Conservation (phyloP, 64 coral and sea anemone genomes). For the Hydrozoanthus tunicans region DNA sequence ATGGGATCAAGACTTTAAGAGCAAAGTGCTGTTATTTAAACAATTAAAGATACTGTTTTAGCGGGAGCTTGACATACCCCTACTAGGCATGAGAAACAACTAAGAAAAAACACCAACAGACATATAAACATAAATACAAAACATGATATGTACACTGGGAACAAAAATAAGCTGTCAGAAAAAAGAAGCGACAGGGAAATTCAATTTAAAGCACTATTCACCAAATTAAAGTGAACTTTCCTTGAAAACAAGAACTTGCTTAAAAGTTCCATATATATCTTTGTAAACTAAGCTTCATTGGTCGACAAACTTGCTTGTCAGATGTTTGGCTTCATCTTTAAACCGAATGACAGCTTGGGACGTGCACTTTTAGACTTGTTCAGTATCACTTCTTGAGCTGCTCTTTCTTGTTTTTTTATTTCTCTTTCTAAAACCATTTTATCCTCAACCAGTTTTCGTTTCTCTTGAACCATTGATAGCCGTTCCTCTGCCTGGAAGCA, state of each 20-base stretch:
- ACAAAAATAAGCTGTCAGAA: background rate
- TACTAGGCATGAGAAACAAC: background rate
- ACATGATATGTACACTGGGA: background rate
- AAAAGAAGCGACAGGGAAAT: background rate
- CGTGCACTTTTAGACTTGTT: slow-evolving; percentile 96
- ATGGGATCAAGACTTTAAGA: background rate
- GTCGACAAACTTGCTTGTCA: background rate
- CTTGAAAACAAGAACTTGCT: background rate
- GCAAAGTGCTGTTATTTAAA: background rate
- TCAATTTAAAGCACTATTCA: background rate
- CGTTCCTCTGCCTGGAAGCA: slow-evolving; percentile 91
- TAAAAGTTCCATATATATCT: background rate
- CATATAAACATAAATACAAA: background rate
- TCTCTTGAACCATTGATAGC: slow-evolving; percentile 92
- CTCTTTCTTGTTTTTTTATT: slow-evolving; percentile 95
- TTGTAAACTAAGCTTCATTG: background rate
- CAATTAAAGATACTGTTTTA: background rate
- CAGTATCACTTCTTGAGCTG: slow-evolving; percentile 91
- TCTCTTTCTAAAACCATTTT: slow-evolving; percentile 83
- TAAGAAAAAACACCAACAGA: background rate
- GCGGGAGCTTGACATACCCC: background rate
- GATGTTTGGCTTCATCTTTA: slow-evolving; percentile 72
- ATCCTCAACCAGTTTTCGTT: slow-evolving; percentile 84
- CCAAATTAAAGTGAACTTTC: background rate
- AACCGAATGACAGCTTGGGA: slow-evolving; percentile 89